These are phyloP conservation scores for Phoebastria nigripes DNA, from an alignment of 2,797 vertebrate genomes.

Conservation along the genomic window DNA sequence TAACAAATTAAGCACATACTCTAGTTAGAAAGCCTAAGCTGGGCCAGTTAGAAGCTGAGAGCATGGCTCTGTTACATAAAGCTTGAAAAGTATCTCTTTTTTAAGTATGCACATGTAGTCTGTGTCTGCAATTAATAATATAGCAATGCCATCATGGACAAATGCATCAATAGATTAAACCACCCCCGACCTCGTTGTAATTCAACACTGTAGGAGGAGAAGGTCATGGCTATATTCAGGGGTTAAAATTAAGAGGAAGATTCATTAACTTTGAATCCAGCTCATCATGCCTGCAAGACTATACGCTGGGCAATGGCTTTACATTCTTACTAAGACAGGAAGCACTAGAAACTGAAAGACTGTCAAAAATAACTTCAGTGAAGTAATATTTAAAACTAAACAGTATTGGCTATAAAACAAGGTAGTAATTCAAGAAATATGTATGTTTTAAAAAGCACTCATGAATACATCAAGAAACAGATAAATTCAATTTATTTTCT, in stretches of 20 bases:
- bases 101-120: neutral
- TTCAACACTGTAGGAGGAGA: slow-evolving; percentile 22
- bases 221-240: slow-evolving; percentile 4
- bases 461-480: neutral
- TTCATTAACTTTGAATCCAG: slow-evolving; percentile 33
- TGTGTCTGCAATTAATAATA: neutral
- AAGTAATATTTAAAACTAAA: neutral
- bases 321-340: slow-evolving; percentile 1
- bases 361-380: neutral
- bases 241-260: slow-evolving; percentile 44
- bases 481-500: neutral
- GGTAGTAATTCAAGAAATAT: neutral
- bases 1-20: neutral
- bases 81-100: neutral
- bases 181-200: neutral
- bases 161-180: slow-evolving; percentile 19
- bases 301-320: neutral
- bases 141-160: neutral
- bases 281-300: neutral
- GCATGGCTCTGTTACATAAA: neutral
- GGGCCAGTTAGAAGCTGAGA: neutral
- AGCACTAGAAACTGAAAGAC: neutral
- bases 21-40: neutral
- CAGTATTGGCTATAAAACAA: neutral
- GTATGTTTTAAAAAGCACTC: neutral